Evolutionary conservation across 2,113 vertebrate species (phyloP), one percentile per base, ranked within the genome.

Genomic region (Tympanuchus pallidicinctus): DNA sequence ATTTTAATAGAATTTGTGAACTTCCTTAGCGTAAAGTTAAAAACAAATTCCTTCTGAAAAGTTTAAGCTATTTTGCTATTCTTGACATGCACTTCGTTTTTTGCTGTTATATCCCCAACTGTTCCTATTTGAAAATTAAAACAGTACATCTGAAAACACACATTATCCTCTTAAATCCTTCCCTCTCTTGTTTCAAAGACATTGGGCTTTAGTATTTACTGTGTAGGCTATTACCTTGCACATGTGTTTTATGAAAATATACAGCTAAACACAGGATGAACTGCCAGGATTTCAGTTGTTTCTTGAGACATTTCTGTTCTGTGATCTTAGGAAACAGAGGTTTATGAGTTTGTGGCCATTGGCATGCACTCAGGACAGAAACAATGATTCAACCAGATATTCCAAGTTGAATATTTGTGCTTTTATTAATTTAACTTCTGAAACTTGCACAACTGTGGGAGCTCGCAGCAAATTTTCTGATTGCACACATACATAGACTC

Each of bases 1-100:
- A 93, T 42, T 87, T 67, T 90, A 76, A 93, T 93, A 82, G 21
- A 45, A 32, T 71, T 84, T 95, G 67, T 91, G 5, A 85, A 90
- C 3, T 52, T 91, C 32, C 38, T 89, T 87, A 52, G 75, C 30
- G 54, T 82, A 74, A 88, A 82, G 76, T 74, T 25, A 30, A 76
- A 92, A 88, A 19, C 30, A 80, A 89, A 94, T 71, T 10, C 3
- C 24, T 93, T 79, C 50, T 47, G 11, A 94, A 14, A 85, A 67
- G 43, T 90, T 89, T 40, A 86, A 54, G 54, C 28, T 77, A 36
- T 75, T 90, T 90, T 75, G 57, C 42, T 77, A 30, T 86, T 94
- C 57, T 61, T 77, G 40, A 69, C 5, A n/a, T 7, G 17, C 56
- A 28, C n/a, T 87, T 90, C 19, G 21, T 40, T 82, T 88, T 47